phyloP scores from a whole-genome alignment of 2,113 vertebrate species.

The Agelaius tricolor region DNA sequence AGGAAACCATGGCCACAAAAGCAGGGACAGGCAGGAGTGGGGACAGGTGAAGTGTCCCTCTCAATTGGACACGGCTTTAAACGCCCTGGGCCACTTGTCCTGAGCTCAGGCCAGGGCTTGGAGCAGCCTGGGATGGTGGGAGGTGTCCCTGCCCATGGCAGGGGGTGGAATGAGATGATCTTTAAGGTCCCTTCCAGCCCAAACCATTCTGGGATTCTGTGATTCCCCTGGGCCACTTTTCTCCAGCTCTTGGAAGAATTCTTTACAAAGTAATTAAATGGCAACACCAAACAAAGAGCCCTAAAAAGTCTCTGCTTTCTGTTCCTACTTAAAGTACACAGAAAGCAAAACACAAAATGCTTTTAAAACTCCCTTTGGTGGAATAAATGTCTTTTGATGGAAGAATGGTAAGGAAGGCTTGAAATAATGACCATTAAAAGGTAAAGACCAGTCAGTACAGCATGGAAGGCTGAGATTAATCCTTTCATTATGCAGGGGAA shows the following conservation, averaged over 20 bases:
- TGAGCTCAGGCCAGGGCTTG: neutral
- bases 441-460: neutral
- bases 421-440: neutral
- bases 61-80: neutral
- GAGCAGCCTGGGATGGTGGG: neutral
- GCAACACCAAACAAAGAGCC: neutral
- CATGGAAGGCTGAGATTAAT: neutral
- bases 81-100: rapidly evolving
- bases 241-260: neutral
- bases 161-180: neutral
- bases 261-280: neutral
- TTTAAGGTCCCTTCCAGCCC: neutral
- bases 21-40: neutral
- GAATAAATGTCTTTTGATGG: rapidly evolving
- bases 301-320: neutral
- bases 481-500: neutral
- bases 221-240: neutral
- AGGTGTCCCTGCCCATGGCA: neutral
- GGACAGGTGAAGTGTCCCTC: neutral
- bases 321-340: neutral
- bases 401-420: neutral
- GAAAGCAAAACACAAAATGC: neutral
- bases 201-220: neutral
- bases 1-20: neutral
- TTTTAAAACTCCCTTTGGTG: neutral